Conservation (phyloP, 2,113 vertebrate species). For the Stercorarius parasiticus region DNA sequence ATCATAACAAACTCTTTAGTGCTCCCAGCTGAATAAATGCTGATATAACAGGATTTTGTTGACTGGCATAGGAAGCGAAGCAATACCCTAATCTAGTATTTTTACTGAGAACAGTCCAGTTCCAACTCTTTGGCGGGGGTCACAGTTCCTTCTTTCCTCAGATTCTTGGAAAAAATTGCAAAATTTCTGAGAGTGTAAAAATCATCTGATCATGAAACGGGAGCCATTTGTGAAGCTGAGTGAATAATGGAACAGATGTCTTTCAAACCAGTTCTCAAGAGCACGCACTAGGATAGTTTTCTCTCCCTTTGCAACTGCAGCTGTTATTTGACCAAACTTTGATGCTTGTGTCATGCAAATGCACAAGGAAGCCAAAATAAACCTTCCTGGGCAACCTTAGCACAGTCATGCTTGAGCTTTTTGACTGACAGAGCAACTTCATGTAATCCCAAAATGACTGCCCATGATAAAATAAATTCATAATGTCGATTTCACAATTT, state of each 20-base stretch:
- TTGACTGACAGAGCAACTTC: neutral
- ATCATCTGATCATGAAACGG: neutral
- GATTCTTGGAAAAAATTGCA: neutral
- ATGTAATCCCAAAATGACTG: neutral
- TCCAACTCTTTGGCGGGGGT: neutral
- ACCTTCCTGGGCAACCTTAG: neutral
- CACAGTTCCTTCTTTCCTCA: neutral
- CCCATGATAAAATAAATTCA: neutral
- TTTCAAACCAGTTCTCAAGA: neutral
- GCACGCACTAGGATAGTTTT: neutral
- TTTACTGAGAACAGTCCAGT: neutral
- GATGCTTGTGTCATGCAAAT: neutral
- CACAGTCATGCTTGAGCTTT: neutral
- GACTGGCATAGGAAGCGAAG: neutral
- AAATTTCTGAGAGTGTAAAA: neutral
- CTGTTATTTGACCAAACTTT: neutral
- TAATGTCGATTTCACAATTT: neutral
- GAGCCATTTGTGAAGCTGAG: neutral
- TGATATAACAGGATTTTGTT: neutral
- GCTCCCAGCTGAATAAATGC: neutral
- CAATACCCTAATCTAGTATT: neutral
- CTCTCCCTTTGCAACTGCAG: neutral
- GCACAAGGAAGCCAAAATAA: neutral
- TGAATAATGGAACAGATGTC: neutral
- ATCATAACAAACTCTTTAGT: neutral